These are phyloP conservation scores for Cryptus armator DNA, from an alignment of 2,888 invertebrate genomes.

Conservation along the genomic window DNA sequence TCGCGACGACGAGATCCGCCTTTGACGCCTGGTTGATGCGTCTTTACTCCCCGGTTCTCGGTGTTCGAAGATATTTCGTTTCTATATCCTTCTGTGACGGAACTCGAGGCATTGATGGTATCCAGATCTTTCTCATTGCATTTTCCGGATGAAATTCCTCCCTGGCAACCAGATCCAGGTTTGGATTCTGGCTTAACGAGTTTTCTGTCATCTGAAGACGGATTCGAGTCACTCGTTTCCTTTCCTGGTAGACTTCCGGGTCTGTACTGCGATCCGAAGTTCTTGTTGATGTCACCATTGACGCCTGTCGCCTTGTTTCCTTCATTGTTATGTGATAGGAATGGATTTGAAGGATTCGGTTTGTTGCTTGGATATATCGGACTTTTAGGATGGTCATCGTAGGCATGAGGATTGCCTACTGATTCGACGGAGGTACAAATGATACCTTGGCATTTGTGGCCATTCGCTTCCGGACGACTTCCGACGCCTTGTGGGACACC, in stretches of 20 bases:
- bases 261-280: background rate
- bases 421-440: too few species aligned
- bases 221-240: background rate
- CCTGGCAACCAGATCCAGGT: background rate
- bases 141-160: constrained; percentile 2
- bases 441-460: too few species aligned
- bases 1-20: constrained; percentile 42
- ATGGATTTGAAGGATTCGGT: background rate
- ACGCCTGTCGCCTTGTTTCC: background rate
- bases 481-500: too few species aligned
- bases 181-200: background rate
- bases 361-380: background rate
- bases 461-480: background rate
- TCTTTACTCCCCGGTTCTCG: constrained; percentile 41
- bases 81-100: constrained; percentile 3
- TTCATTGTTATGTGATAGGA: background rate
- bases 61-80: background rate
- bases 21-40: constrained; percentile 51
- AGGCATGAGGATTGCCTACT: too few species aligned
- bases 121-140: constrained; percentile 7
- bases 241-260: background rate
- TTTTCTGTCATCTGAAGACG: background rate
- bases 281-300: background rate
- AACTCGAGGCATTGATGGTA: background rate
- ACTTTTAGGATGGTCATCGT: too few species aligned